phyloP scores from a whole-genome alignment of 2,113 vertebrate genomes.

The Emydura subglobosa region DNA sequence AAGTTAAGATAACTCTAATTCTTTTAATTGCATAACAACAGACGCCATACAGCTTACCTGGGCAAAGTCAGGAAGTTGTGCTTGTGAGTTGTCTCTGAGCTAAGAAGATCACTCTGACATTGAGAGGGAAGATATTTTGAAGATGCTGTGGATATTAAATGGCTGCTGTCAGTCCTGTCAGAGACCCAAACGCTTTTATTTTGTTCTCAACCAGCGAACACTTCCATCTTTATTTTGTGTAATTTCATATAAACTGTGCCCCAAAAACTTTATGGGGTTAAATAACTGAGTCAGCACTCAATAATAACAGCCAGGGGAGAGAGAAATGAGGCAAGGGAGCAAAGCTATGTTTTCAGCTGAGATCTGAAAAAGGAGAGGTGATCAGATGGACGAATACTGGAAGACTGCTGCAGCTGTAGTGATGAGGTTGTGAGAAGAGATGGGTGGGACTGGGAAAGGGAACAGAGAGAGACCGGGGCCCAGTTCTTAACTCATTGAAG shows the following conservation, averaged over 20 bases:
- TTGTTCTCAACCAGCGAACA: background rate
- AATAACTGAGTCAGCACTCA: background rate
- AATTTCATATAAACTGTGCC: background rate
- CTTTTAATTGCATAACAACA: background rate
- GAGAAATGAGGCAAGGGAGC: background rate
- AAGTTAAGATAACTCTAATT: background rate
- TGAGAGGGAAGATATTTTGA: background rate
- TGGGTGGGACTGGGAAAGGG: background rate
- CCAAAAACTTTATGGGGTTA: background rate
- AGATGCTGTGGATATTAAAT: background rate
- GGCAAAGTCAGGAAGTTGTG: background rate
- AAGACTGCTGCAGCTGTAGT: background rate
- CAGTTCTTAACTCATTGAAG: background rate
- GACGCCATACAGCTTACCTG: background rate
- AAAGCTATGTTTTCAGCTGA: background rate
- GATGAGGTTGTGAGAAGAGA: background rate
- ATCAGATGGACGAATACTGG: background rate
- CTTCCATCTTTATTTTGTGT: background rate
- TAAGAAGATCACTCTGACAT: background rate
- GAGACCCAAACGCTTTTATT: background rate
- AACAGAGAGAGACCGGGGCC: background rate
- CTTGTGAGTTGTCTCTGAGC: background rate
- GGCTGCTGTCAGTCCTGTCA: background rate
- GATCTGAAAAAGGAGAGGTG: background rate
- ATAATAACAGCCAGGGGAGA: background rate